Evolutionary conservation across 2,797 vertebrate genomes (phyloP), one percentile per base, ranked within the genome.

Genomic region (Aeoliscus strigatus): DNA sequence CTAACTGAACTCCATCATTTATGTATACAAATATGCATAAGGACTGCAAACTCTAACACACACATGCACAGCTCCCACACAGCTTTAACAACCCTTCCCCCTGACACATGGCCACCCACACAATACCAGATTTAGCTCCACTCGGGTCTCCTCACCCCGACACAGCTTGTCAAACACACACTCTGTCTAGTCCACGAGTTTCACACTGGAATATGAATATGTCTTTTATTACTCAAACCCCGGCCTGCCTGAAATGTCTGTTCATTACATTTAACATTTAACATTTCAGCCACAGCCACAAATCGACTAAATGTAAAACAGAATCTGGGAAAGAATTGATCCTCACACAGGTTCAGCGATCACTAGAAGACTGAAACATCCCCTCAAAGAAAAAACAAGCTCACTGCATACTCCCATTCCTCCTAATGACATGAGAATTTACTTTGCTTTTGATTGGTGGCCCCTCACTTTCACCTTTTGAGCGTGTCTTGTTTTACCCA

Each of bases 21-120:
- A n/a, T n/a, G n/a, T n/a, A n/a, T n/a, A n/a, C n/a, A n/a, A n/a
- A n/a, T n/a, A n/a, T n/a, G n/a, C n/a, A n/a, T n/a, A n/a, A n/a
- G n/a, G n/a, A n/a, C n/a, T n/a, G n/a, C n/a, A n/a, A n/a, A n/a
- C n/a, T n/a, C 26, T 10, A 1, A 46, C 39, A 29, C 43, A 58
- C 18, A 27, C 21, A 25, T 39, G 43, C 37, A 28, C 13, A 33
- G 37, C 48, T 63, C 62, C 58, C 48, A 43, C 63, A 69, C 58
- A 58, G 54, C 58, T 17, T 14, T 51, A 51, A 39, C 46, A 30
- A 36, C 62, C 59, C 66, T 69, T 61, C 54, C 70, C 61, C 11
- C 41, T 65, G 64, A 74, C 70, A 77, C 70, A 73, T 62, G 68
- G 61, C 72, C 70, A 39, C 82, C 70, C 71, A 80, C 77, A 55